phyloP scores from a whole-genome alignment of 2,113 vertebrate species.

The Ceuthmochares aereus region DNA sequence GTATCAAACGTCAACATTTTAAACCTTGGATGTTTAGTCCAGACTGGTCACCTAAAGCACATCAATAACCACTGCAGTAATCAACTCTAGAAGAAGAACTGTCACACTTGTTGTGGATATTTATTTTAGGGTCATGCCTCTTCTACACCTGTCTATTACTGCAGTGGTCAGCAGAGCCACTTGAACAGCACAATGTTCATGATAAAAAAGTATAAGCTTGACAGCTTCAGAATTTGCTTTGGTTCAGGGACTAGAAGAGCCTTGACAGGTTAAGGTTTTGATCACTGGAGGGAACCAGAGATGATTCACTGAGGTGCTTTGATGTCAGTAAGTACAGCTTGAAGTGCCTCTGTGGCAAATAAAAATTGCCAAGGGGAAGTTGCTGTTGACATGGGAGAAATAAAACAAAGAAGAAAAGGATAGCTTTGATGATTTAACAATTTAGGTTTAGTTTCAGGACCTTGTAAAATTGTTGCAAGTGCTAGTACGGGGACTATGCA shows the following conservation, averaged over 20 bases:
- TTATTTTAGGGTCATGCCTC: not conserved
- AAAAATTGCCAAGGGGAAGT: not conserved
- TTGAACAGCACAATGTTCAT: not conserved
- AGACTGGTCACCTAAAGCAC: not conserved
- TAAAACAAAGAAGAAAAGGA: conserved; percentile 3
- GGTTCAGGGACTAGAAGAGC: not conserved
- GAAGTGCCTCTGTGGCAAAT: not conserved
- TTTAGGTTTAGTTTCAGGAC: not conserved
- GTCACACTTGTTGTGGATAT: fast-evolving
- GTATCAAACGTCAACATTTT: not conserved
- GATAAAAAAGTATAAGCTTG: not conserved
- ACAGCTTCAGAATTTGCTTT: not conserved
- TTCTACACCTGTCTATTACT: not conserved
- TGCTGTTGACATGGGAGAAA: not conserved
- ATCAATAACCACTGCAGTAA: not conserved
- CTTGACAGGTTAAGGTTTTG: not conserved
- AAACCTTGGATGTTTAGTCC: not conserved
- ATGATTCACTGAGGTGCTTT: not conserved
- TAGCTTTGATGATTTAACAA: conserved; percentile 21
- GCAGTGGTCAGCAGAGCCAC: not conserved
- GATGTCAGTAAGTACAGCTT: not conserved
- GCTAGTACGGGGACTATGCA: not conserved
- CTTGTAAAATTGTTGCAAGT: not conserved
- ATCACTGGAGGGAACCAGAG: not conserved
- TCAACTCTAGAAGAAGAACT: not conserved